A percentile compares a stretch with the other conserved stretches of the same genome.
Conservation (phyloP, 35 echinoderm and acorn worm species). For the Apostichopus japonicus region DNA sequence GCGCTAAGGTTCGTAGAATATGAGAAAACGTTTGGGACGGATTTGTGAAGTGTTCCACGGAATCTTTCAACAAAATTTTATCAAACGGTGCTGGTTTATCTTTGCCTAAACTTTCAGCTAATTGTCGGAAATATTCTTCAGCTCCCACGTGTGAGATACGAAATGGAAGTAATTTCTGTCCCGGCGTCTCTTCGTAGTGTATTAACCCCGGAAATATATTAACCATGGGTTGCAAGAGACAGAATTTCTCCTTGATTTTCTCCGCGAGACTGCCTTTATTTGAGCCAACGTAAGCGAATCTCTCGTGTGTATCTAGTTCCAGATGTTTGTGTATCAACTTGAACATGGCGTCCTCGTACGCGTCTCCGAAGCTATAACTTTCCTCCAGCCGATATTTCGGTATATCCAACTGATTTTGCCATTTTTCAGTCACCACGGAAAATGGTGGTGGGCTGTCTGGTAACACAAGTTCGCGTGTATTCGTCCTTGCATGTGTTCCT, state of each 20-base stretch:
- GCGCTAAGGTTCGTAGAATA: slow-evolving; percentile 77
- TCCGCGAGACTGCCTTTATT: slow-evolving; percentile 82
- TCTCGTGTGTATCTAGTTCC: slow-evolving; percentile 90
- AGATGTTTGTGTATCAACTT: slow-evolving; percentile 96
- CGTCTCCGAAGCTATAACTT: slow-evolving; percentile 85
- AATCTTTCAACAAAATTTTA: slow-evolving; percentile 91
- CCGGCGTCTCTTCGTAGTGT: slow-evolving; percentile 90
- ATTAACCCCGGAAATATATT: slow-evolving; percentile 94
- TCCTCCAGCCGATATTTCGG: slow-evolving; percentile 35
- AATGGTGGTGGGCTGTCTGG: slow-evolving; percentile 85
- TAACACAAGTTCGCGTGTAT: slow-evolving; percentile 43
- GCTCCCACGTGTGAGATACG: slow-evolving; percentile 83
- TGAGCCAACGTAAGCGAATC: slow-evolving; percentile 90
- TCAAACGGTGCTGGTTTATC: slow-evolving; percentile 89
- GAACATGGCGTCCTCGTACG: slow-evolving; percentile 87
- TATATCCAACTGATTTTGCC: slow-evolving; percentile 69
- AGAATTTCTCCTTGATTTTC: slow-evolving; percentile 94
- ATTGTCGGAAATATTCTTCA: slow-evolving; percentile 93
- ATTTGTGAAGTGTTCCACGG: slow-evolving; percentile 87
- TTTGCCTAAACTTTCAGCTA: slow-evolving; percentile 64
- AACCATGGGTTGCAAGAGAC: slow-evolving; percentile 91
- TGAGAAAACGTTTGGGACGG: slow-evolving; percentile 74
- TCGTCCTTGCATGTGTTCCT: background rate
- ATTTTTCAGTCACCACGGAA: slow-evolving; percentile 91
- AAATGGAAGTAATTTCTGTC: slow-evolving; percentile 85